Conservation (phyloP, 1,140 invertebrate genomes). For the Drosophila micromelanica region DNA sequence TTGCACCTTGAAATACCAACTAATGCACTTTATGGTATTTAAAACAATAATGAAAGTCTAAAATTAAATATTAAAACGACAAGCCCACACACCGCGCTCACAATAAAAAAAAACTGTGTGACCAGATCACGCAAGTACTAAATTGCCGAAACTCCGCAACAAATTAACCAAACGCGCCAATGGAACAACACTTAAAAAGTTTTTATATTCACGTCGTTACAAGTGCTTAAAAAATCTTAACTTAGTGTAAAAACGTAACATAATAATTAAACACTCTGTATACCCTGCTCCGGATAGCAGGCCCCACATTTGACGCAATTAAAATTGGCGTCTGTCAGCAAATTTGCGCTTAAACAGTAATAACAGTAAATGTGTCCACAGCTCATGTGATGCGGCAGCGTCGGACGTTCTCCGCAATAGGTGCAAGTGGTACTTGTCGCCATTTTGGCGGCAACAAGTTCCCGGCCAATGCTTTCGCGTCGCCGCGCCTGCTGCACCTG, state of each 20-base stretch:
- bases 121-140: neutral
- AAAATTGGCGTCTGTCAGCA: slow-evolving; percentile 75
- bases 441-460: slow-evolving; percentile 54
- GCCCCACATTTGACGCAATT: slow-evolving; percentile 69
- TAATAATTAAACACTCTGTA: slow-evolving; percentile 49
- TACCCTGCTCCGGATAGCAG: slow-evolving; percentile 31
- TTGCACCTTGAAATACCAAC: neutral
- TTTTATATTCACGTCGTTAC: slow-evolving; percentile 5
- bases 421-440: slow-evolving; percentile 85
- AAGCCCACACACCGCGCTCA: slow-evolving; percentile 5
- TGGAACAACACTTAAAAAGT: neutral
- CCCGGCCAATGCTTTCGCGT: slow-evolving; percentile 17
- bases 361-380: slow-evolving; percentile 88
- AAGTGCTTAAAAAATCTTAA: slow-evolving; percentile 17
- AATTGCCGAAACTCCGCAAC: neutral
- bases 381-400: slow-evolving; percentile 87
- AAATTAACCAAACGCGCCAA: slow-evolving; percentile 9
- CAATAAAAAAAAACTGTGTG: slow-evolving; percentile 10
- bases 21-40: neutral
- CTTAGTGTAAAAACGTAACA: slow-evolving; percentile 8
- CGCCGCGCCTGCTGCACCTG: slow-evolving; percentile 13
- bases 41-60: neutral
- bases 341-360: slow-evolving; percentile 86
- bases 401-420: slow-evolving; percentile 86
- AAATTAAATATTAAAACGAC: neutral